phyloP scores from a whole-genome alignment of 2,797 vertebrate genomes.

The Crax fasciolata region DNA sequence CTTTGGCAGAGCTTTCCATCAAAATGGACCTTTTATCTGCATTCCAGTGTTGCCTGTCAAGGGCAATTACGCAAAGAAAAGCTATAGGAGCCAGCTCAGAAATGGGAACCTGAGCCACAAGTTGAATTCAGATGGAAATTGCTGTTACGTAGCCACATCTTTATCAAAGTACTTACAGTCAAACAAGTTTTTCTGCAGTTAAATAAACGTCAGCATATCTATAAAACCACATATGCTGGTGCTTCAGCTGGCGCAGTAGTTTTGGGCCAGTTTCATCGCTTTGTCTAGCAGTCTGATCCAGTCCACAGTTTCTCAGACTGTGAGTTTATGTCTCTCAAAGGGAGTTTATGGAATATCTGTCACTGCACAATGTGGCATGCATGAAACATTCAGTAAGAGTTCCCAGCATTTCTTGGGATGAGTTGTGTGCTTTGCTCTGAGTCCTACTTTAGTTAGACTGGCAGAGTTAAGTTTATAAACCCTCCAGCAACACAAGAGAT shows the following conservation, averaged over 20 bases:
- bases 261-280: neutral
- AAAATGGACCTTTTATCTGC: neutral
- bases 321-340: neutral
- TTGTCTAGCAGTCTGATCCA: neutral
- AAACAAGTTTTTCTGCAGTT: neutral
- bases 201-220: neutral
- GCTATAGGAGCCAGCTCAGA: neutral
- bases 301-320: neutral
- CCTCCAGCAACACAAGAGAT: neutral
- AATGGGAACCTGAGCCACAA: neutral
- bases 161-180: neutral
- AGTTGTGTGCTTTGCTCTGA: neutral
- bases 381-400: neutral
- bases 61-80: neutral
- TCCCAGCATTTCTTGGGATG: neutral
- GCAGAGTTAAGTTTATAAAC: neutral
- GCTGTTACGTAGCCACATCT: rapidly evolving
- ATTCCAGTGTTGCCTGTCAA: neutral
- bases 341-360: neutral
- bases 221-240: neutral
- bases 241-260: neutral
- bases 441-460: neutral
- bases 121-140: neutral
- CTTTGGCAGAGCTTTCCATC: neutral
- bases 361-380: rapidly evolving